These are phyloP conservation scores for Smutsia gigantea DNA, from an alignment of 2,797 vertebrate genomes.

Conservation along the genomic window DNA sequence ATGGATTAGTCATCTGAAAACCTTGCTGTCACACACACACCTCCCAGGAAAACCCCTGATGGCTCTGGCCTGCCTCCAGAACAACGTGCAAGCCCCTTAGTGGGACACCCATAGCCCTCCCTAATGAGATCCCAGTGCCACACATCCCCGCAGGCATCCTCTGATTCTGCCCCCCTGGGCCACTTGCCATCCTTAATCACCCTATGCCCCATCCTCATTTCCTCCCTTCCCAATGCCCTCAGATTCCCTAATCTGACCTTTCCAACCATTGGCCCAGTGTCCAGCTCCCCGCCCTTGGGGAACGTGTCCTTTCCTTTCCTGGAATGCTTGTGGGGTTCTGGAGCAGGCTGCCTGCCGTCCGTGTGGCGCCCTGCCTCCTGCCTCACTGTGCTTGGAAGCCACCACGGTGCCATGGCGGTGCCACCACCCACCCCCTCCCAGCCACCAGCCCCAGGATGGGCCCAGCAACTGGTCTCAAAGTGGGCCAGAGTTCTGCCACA, in stretches of 20 bases:
- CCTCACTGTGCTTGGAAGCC: background rate
- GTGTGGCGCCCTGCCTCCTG: background rate
- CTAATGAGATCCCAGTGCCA: fast-evolving
- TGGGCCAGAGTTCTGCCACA: background rate
- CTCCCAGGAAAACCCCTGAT: background rate
- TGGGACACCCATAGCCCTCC: fast-evolving
- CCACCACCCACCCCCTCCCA: too few relatives aligned
- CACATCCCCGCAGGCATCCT: fast-evolving
- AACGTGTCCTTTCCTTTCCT: fast-evolving
- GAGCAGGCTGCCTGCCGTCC: background rate
- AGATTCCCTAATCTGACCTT: background rate
- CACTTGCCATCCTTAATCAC: fast-evolving
- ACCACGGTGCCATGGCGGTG: fast-evolving
- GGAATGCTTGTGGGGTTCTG: background rate
- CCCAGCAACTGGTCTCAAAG: background rate
- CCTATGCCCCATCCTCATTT: fast-evolving
- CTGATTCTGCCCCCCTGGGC: background rate
- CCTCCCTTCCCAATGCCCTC: background rate
- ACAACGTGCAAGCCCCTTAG: fast-evolving
- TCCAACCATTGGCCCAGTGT: background rate
- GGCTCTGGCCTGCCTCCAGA: background rate
- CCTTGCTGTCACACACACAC: fast-evolving
- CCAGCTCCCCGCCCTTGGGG: background rate
- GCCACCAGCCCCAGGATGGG: background rate
- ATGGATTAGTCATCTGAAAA: background rate